These are phyloP conservation scores for Metridium senile DNA, from an alignment of 92 coral and sea anemone species.

Conservation along the genomic window DNA sequence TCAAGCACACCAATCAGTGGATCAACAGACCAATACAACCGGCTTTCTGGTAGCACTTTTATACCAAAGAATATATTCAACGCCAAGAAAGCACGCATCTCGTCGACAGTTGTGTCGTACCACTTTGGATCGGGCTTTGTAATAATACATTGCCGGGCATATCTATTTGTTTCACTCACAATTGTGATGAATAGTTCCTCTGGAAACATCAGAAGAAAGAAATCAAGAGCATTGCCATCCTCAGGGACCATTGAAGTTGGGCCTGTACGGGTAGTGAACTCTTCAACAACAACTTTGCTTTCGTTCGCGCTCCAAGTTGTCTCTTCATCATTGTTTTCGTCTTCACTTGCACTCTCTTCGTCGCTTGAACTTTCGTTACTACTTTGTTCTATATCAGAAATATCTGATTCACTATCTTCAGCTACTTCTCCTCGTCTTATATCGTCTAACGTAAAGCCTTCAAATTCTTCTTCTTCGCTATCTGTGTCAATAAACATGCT, in stretches of 20 bases:
- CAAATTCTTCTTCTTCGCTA: background rate
- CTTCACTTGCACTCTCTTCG: background rate
- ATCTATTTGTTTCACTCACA: conserved; percentile 36
- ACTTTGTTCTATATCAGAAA: too few relatives aligned
- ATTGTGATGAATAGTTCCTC: conserved; percentile 6
- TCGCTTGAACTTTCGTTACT: background rate
- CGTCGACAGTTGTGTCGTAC: conserved; percentile 13
- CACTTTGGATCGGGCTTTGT: conserved; percentile 26
- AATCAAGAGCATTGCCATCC: conserved; percentile 43
- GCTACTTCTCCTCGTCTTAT: background rate
- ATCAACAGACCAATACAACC: conserved; percentile 25
- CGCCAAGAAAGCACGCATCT: conserved; percentile 37
- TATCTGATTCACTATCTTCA: background rate
- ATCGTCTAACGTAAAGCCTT: background rate
- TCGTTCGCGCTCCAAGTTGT: background rate
- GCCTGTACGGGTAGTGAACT: background rate
- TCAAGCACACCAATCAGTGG: conserved; percentile 31
- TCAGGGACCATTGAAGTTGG: background rate
- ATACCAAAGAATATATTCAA: conserved; percentile 29
- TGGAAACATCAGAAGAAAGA: conserved; percentile 25
- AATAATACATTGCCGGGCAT: conserved; percentile 26
- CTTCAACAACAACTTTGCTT: background rate
- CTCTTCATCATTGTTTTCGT: background rate
- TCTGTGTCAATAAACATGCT: background rate
- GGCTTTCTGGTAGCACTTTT: conserved; percentile 37